Evolutionary conservation across 2,797 vertebrate genomes (phyloP).

Genomic region (Rhinatrema bivittatum): DNA sequence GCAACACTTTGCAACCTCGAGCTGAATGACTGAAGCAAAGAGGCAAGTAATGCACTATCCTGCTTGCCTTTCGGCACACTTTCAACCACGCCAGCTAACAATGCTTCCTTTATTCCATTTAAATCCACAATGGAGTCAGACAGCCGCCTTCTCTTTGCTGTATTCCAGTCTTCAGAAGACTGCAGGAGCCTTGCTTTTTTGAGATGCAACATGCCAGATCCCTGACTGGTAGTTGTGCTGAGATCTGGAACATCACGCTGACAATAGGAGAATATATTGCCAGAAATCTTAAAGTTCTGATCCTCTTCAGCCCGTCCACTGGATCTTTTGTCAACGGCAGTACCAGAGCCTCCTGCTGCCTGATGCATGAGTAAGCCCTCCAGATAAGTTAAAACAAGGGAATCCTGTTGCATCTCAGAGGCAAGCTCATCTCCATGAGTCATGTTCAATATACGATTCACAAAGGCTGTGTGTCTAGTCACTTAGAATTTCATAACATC

Average conservation of each 20-base stretch:
- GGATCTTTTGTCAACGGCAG: constrained; percentile 79
- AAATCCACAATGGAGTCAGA: constrained; percentile 72
- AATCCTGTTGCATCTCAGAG: constrained; percentile 99
- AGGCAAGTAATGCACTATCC: constrained; percentile 93
- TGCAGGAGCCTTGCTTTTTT: constrained; percentile 91
- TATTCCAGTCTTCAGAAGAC: constrained; percentile 85
- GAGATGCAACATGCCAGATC: constrained; percentile 82
- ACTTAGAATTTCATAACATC: constrained; percentile 35
- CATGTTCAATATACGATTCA: constrained; percentile 92
- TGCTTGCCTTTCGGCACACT: constrained; percentile 79
- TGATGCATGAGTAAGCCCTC: constrained; percentile 99
- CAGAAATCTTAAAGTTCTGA: constrained; percentile 74
- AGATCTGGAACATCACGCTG: constrained; percentile 72
- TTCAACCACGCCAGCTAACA: constrained; percentile 78
- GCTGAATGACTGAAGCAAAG: constrained; percentile 96
- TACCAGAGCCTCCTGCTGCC: constrained; percentile 87
- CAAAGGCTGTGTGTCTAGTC: constrained; percentile 52
- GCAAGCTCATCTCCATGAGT: constrained; percentile 99
- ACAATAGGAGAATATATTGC: constrained; percentile 64
- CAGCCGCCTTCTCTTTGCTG: constrained; percentile 71
- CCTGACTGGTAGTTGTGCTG: constrained; percentile 64
- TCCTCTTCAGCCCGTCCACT: constrained; percentile 74
- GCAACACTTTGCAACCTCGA: constrained; percentile 93
- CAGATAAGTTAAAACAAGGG: constrained; percentile 99
- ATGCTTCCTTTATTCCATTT: constrained; percentile 78